Percentiles rank a stretch among this genome's conserved stretches.
phyloP scores from a whole-genome alignment of 2,888 invertebrate genomes.

The Cynaeus angustus region DNA sequence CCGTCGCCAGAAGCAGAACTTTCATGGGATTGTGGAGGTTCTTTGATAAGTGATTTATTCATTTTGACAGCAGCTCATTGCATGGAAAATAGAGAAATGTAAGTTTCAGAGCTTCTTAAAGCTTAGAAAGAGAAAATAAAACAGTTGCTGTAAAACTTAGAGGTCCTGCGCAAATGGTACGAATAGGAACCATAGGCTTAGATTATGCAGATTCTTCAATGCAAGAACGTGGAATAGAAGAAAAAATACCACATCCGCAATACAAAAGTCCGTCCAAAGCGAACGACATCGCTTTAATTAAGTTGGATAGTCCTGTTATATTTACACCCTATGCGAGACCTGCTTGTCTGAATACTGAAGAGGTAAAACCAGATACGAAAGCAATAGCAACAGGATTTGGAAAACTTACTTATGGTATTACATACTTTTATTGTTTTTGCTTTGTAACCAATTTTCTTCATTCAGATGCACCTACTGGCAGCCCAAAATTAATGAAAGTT shows the following conservation, averaged over 20 bases:
- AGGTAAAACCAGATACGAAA: neutral
- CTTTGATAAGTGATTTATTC: slow-evolving; percentile 74
- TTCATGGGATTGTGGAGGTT: slow-evolving; percentile 75
- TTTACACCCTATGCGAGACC: slow-evolving; percentile 71
- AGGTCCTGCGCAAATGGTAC: slow-evolving; percentile 67
- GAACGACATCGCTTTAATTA: slow-evolving; percentile 73
- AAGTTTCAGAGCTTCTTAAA: slow-evolving; percentile 45
- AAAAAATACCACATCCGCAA: slow-evolving; percentile 68
- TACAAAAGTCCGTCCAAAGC: slow-evolving; percentile 69
- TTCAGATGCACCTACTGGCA: slow-evolving; percentile 30
- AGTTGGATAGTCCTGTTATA: slow-evolving; percentile 64
- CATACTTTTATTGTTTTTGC: slow-evolving; percentile 11
- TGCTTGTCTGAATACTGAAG: slow-evolving; percentile 68
- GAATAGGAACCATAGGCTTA: slow-evolving; percentile 72
- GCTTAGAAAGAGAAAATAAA: neutral
- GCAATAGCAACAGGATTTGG: slow-evolving; percentile 38
- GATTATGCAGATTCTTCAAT: slow-evolving; percentile 65
- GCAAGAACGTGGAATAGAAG: slow-evolving; percentile 51
- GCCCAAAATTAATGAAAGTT: slow-evolving; percentile 42
- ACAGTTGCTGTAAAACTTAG: slow-evolving; percentile 60
- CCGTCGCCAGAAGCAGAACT: slow-evolving; percentile 51
- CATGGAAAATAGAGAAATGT: slow-evolving; percentile 55
- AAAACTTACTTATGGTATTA: slow-evolving; percentile 28
- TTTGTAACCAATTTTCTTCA: too few relatives aligned
- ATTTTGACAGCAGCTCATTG: slow-evolving; percentile 79